Evolutionary conservation across 2,888 invertebrate species (phyloP), one percentile per base, ranked within the genome.

Genomic region (Acrocera orbiculus): DNA sequence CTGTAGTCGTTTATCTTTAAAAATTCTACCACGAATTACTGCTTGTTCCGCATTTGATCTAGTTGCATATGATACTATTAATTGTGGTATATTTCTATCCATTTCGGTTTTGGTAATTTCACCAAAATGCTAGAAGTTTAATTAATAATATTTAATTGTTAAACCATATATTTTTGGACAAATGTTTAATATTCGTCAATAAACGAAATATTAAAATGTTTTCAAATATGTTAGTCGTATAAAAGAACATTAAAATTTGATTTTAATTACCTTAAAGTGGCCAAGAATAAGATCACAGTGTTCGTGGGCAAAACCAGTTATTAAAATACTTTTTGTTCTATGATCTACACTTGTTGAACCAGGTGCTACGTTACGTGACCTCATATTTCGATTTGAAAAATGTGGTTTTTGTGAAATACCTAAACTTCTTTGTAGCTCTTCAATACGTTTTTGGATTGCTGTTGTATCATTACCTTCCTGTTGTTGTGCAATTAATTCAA

Each of bases 401-500:
- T 44, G 44, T 5, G 41, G 28, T 11, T 44, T 43, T 29, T 37
- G 43, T 4, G 47, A 39, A 26, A 49, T 47, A 10, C 52, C 53
- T 20, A 60, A 47, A 32, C 52, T 58, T n/a, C 59, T 54, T 38
- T 61, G 61, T 33, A 92, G 62, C 42, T 87, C 86, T 6, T 70
- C 66, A 19, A 87, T 68, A 49, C 72, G 76, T 53, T 76, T 79
- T 46, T 79, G 73, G 30, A 90, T 62, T 43, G 81, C 83, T 0
- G 78, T 69, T 1, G 86, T 83, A 45, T 92, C 90, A 35, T 76
- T 81, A 0, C 90, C 90, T 51, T 70, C 73, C 56, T 76, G 83
- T 50, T 89, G 85, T 45, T 85, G 85, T 2, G 80, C 82, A 48
- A 89, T 83, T 42, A 92, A 64, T 53, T 93, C 92, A 49, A 92